Evolutionary conservation across 53 echinoderm and acorn worm species (phyloP), one percentile per base, ranked within the genome.

Genomic region (Paracentrotus lividus): DNA sequence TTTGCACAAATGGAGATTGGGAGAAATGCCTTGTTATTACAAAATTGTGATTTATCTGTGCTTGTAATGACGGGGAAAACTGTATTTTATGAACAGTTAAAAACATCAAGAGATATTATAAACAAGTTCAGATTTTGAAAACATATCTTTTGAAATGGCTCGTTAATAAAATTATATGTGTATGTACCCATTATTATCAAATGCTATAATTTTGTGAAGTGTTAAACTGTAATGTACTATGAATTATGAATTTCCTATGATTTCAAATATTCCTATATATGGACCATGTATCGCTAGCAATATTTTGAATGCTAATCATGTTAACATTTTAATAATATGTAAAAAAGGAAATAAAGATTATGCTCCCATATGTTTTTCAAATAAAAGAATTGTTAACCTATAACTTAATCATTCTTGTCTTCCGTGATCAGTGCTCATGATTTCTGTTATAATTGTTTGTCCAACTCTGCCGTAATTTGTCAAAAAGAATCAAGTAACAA

Each of bases 321-420:
- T 69, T 69, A 16, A 16, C 34, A 36, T 69, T 13, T 69, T 69
- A 16, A 69, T 16, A 12, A 34, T 40, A 40, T 64, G 64, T 64
- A 64, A 64, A 27, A 64, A 64, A 38, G 40, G n/a, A 72, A 40
- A 72, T 38, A 38, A 36, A 72, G 38, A 72, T 72, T n/a, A 72
- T 38, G 72, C 40, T 72, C 72, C 72, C 72, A 72, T 72, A 72
- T 72, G 72, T 72, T 72, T 72, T 72, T 72, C 18, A 72, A 72
- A 72, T 72, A 72, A 61, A 72, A 72, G 72, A 72, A 72, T 72
- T 72, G 38, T 72, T 72, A 21, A 72, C 36, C 40, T 72, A 40
- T 72, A 72, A 32, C 38, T 38, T 72, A 40, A 7, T n/a, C 7
- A 72, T 33, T 5, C 38, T 32, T 2, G 72, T 36, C 38, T 38